A percentile compares a stretch with the other conserved stretches of the same genome.
Evolutionary conservation across 2,113 vertebrate species (phyloP).

Genomic region (Elephas maximus): DNA sequence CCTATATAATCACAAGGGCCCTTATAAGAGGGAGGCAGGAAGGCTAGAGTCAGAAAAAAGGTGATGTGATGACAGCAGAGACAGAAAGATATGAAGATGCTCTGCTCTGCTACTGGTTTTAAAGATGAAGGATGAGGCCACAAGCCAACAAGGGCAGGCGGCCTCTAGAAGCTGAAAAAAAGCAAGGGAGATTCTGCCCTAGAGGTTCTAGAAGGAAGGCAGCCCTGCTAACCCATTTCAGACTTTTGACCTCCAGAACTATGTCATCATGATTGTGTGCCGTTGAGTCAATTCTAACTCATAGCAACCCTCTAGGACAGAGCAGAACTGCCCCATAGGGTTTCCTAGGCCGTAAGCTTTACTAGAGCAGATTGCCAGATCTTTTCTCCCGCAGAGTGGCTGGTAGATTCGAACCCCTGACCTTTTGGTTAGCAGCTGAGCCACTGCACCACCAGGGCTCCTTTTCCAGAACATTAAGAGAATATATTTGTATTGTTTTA

Average conservation of each 20-base stretch:
- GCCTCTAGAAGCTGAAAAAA: not conserved
- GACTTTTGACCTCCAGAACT: not conserved
- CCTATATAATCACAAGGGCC: not conserved
- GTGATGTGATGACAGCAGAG: not conserved
- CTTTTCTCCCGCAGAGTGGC: not conserved
- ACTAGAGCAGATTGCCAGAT: not conserved
- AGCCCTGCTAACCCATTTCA: not conserved
- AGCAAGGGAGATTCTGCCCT: not conserved
- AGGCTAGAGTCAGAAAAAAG: not conserved
- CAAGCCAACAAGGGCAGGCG: not conserved
- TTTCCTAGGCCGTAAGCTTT: not conserved
- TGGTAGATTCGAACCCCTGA: not conserved
- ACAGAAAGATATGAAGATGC: not conserved
- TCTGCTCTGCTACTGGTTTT: not conserved
- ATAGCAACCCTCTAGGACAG: not conserved
- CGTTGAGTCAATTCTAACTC: no score
- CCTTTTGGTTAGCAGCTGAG: not conserved
- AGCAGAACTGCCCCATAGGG: not conserved
- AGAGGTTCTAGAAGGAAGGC: not conserved
- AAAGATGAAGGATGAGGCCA: not conserved
- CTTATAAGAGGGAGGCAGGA: not conserved
- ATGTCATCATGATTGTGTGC: not conserved
- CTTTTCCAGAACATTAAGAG: not conserved
- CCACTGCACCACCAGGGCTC: not conserved
- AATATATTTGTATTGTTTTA: not conserved